These are phyloP conservation scores for Pyrgilauda ruficollis DNA, from an alignment of 2,113 vertebrate genomes.

Conservation along the genomic window DNA sequence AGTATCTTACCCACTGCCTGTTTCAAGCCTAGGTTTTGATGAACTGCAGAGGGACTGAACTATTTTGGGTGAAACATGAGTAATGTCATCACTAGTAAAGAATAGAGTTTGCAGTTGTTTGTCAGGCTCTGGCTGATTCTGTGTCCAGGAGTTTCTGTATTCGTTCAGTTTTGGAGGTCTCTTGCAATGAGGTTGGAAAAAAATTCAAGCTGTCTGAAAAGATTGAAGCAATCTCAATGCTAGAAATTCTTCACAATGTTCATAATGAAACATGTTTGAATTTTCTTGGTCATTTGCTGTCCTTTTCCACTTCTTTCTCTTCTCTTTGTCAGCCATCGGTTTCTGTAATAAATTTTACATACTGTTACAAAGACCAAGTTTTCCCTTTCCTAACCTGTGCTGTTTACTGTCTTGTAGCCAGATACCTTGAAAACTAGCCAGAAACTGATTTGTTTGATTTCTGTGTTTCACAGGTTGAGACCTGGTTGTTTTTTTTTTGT, in stretches of 20 bases:
- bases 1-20: neutral
- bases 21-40: neutral
- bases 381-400: neutral
- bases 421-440: neutral
- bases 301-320: neutral
- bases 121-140: neutral
- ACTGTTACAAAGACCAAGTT: neutral
- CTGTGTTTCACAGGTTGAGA: neutral
- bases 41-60: neutral
- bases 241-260: neutral
- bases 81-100: neutral
- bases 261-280: neutral
- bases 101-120: neutral
- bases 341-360: neutral
- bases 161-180: neutral
- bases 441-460: neutral
- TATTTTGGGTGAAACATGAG: neutral
- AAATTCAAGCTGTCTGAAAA: neutral
- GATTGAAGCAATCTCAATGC: neutral
- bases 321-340: neutral
- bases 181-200: neutral
- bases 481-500: neutral
- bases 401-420: neutral
- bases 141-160: neutral
- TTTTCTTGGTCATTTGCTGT: neutral